Percentiles rank a stretch among this genome's conserved stretches.
Conservation (phyloP, 2,113 vertebrate genomes). For the Hepsetus odoe region DNA sequence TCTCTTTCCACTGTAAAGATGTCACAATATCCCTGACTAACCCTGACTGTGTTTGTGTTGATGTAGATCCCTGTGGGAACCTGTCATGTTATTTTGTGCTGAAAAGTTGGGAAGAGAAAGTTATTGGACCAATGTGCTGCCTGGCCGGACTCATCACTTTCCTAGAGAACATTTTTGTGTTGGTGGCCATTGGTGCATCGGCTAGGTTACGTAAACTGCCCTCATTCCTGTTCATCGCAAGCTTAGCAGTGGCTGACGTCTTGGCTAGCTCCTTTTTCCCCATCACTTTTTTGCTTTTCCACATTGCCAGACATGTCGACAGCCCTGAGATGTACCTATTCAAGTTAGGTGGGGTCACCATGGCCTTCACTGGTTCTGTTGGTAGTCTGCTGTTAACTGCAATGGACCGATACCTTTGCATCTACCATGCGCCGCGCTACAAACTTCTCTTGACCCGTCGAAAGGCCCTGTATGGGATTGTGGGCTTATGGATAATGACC, state of each 20-base stretch:
- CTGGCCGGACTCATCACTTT: conserved; percentile 82
- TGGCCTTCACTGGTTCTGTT: conserved; percentile 86
- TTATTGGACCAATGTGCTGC: conserved; percentile 79
- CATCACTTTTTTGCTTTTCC: conserved; percentile 86
- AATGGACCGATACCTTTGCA: conserved; percentile 89
- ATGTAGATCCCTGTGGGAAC: conserved; percentile 53
- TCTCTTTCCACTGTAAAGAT: not conserved
- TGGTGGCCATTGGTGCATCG: conserved; percentile 81
- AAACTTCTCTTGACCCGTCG: conserved; percentile 82
- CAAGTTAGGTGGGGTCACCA: conserved; percentile 88
- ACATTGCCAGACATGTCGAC: conserved; percentile 72
- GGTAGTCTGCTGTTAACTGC: conserved; percentile 91
- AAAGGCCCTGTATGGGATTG: conserved; percentile 76
- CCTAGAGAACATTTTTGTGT: conserved; percentile 82
- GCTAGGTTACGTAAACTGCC: conserved; percentile 77
- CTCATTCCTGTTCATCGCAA: conserved; percentile 89
- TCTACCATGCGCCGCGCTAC: conserved; percentile 79
- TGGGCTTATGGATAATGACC: conserved; percentile 78
- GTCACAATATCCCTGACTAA: not conserved
- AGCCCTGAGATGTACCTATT: conserved; percentile 78
- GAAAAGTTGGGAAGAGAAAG: conserved; percentile 63
- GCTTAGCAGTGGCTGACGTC: conserved; percentile 85
- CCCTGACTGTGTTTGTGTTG: not conserved
- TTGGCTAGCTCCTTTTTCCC: conserved; percentile 87
- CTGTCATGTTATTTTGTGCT: conserved; percentile 86